Conservation (phyloP, 2,888 invertebrate species). For the Meta bourneti region DNA sequence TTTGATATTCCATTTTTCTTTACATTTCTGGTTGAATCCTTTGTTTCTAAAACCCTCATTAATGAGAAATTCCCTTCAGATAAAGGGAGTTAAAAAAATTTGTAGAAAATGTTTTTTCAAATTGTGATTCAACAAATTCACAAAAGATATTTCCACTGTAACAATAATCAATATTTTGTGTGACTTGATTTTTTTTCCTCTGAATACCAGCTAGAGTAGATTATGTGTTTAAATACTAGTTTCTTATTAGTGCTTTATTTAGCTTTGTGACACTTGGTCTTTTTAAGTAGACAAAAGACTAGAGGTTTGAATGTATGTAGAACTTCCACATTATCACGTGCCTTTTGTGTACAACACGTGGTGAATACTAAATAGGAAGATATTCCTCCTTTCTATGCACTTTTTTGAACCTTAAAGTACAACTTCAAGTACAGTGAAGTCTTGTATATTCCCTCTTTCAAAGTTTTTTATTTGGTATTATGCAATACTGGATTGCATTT, state of each 20-base stretch:
- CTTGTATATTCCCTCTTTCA: background rate
- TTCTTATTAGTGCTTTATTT: constrained; percentile 5
- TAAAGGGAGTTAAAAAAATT: background rate
- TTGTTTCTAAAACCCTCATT: background rate
- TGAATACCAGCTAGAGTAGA: background rate
- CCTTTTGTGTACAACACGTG: constrained; percentile 72
- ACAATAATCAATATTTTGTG: constrained; percentile 5
- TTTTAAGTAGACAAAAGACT: constrained; percentile 14
- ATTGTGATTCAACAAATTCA: too few species aligned
- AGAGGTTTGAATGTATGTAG: constrained; percentile 42
- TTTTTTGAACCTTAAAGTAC: constrained; percentile 73
- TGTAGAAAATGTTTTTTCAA: background rate
- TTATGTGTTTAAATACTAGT: background rate
- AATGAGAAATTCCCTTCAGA: background rate
- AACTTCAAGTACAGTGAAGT: constrained; percentile 51
- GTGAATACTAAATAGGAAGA: constrained; percentile 67
- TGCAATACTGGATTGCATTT: too few species aligned
- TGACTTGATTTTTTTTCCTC: background rate
- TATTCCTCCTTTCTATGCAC: constrained; percentile 74
- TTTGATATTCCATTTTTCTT: too few species aligned
- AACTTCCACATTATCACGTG: constrained; percentile 72
- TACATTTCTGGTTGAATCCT: background rate
- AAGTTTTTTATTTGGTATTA: background rate
- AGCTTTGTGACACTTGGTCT: constrained; percentile 13
- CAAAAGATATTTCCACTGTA: too few species aligned